Evolutionary conservation across 2,888 invertebrate species (phyloP).

Genomic region (Agrypnus murinus): DNA sequence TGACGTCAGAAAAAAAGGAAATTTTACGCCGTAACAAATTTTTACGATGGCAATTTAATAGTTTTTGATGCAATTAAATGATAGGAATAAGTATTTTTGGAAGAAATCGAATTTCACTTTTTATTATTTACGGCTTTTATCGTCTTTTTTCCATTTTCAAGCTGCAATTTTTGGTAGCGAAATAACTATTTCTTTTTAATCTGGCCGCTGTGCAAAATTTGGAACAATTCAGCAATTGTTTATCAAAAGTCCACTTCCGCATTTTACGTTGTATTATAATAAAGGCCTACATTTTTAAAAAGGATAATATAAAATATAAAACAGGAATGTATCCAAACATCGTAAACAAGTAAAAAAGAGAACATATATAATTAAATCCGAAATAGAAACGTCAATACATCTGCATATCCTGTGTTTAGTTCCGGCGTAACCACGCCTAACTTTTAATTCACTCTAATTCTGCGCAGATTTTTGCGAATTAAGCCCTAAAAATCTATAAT

Average conservation of each 20-base stretch:
- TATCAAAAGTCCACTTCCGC: constrained; percentile 11
- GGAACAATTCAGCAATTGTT: too few relatives aligned
- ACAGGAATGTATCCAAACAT: constrained; percentile 59
- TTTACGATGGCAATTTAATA: too few relatives aligned
- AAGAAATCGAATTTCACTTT: too few relatives aligned
- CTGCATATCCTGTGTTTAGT: constrained; percentile 63
- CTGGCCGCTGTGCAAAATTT: too few relatives aligned
- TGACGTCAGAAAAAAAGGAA: too few relatives aligned
- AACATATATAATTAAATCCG: constrained; percentile 71
- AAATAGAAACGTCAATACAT: constrained; percentile 72
- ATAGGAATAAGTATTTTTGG: too few relatives aligned
- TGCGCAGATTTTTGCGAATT: constrained; percentile 71
- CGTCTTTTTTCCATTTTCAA: too few relatives aligned
- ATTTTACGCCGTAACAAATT: too few relatives aligned
- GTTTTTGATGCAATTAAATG: too few relatives aligned
- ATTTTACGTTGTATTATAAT: not conserved
- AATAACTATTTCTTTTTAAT: too few relatives aligned
- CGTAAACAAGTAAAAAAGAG: constrained; percentile 67
- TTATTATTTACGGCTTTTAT: too few relatives aligned
- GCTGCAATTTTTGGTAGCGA: too few relatives aligned
- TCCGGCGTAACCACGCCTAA: constrained; percentile 69
- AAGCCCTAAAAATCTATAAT: constrained; percentile 69
- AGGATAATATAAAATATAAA: constrained; percentile 59
- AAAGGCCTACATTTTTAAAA: constrained; percentile 56
- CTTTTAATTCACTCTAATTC: constrained; percentile 71